phyloP scores from a whole-genome alignment of 2,113 vertebrate genomes.

The Podiceps cristatus region DNA sequence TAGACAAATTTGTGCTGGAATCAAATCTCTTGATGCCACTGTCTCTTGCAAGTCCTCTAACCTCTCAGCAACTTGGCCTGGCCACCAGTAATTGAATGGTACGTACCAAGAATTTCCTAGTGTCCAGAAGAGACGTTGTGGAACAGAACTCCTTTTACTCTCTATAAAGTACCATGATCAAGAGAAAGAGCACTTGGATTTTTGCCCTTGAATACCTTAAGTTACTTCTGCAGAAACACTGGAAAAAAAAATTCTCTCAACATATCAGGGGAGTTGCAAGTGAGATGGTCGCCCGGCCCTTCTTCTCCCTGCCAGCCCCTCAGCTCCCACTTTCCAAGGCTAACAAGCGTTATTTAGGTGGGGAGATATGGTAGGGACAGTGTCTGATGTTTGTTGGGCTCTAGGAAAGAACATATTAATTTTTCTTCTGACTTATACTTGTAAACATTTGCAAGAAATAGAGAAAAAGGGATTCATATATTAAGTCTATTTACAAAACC shows the following conservation, averaged over 20 bases:
- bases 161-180: background rate
- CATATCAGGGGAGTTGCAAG: background rate
- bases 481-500: background rate
- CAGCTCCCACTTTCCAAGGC: background rate
- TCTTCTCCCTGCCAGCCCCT: background rate
- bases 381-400: background rate
- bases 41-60: background rate
- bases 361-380: background rate
- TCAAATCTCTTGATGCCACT: background rate
- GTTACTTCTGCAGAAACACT: background rate
- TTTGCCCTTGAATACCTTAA: background rate
- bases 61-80: background rate
- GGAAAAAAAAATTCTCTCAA: background rate
- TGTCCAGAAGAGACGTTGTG: background rate
- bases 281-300: rapidly evolving
- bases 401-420: background rate
- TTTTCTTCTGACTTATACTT: background rate
- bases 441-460: background rate
- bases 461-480: background rate
- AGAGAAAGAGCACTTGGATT: background rate
- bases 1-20: background rate
- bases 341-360: background rate
- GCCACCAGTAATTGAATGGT: background rate
- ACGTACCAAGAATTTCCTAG: background rate
- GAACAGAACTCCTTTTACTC: background rate